Evolutionary conservation across 2,113 vertebrate species (phyloP), one percentile per base, ranked within the genome.

Genomic region (Crotalus horridus): DNA sequence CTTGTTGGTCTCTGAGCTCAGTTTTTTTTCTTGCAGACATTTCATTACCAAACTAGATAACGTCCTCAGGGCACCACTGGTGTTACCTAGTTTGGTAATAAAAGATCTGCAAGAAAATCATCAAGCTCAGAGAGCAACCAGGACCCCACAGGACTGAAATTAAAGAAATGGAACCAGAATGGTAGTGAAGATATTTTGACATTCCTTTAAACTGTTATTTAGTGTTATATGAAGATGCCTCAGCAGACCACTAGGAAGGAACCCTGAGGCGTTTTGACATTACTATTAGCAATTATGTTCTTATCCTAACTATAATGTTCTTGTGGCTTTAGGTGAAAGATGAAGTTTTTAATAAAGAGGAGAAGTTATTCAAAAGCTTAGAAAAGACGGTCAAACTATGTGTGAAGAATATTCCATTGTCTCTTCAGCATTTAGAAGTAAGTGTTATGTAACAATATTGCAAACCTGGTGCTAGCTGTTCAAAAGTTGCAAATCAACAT

Each of bases 341-440:
- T 94, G 98, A 97, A 96, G 98, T 97, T 24, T 99, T 99, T 95
- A 98, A 99, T 59, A 98, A 96, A 93, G 99, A 99, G 96, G 99
- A 99, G 95, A 99, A 99, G 90, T 93, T 98, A 26, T 99, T 99
- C 95, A 97, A 98, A 93, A 97, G 97, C 94, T 97, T 99, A 95
- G 99, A 99, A 96, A 99, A 99, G 97, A 98, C 98, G 0, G 98
- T 98, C 91, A 98, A 98, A 95, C 96, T 96, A 46, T 98, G 98
- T 24, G 96, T 98, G 89, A 99, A 98, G 97, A 99, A 99, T 54
- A 96, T 99, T 92, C 97, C 98, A 0, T 97, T 96, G 92, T 99
- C 97, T 94, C 97, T 98, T 0, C 98, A 98, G n/a, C 96, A 98
- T 21, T 96, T 98, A 53, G 98, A 99, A 98, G 99, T 99, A 56